phyloP scores from a whole-genome alignment of 2,888 invertebrate species.

The Gasteruption jaculator region DNA sequence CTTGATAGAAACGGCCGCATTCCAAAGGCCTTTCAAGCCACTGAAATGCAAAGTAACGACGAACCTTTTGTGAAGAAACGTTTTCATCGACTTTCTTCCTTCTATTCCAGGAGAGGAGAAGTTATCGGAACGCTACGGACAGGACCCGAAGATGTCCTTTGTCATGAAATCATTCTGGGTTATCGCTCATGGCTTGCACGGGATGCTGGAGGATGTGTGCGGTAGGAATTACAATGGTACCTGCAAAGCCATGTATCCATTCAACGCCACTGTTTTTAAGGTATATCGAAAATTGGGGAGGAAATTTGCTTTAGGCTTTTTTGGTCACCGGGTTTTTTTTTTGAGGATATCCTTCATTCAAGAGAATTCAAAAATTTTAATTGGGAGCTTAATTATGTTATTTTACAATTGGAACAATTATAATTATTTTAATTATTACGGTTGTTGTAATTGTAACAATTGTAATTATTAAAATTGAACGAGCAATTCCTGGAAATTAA shows the following conservation, averaged over 20 bases:
- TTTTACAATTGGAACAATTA: no score
- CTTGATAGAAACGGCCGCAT: background rate
- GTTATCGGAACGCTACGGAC: slow-evolving; percentile 57
- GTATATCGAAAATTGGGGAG: no score
- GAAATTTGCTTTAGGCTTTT: background rate
- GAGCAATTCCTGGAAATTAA: no score
- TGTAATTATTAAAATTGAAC: no score
- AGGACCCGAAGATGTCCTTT: slow-evolving; percentile 76
- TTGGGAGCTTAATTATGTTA: background rate
- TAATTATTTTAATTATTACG: no score
- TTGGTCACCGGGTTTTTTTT: background rate
- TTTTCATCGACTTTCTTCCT: no score
- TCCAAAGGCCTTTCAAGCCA: no score
- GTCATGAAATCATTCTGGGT: slow-evolving; percentile 75
- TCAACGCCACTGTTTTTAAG: slow-evolving; percentile 67
- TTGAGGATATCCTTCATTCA: background rate
- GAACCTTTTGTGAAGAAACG: no score
- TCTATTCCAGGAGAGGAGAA: slow-evolving; percentile 57
- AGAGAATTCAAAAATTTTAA: background rate
- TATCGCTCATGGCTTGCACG: slow-evolving; percentile 69
- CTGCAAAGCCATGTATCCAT: slow-evolving; percentile 65
- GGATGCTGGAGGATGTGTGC: slow-evolving; percentile 65
- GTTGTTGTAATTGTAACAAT: no score
- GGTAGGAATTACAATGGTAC: slow-evolving; percentile 54
- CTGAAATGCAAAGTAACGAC: no score